Evolutionary conservation across 1,140 invertebrate species (phyloP), one percentile per base, ranked within the genome.

Genomic region (Marisa cornuarietis): DNA sequence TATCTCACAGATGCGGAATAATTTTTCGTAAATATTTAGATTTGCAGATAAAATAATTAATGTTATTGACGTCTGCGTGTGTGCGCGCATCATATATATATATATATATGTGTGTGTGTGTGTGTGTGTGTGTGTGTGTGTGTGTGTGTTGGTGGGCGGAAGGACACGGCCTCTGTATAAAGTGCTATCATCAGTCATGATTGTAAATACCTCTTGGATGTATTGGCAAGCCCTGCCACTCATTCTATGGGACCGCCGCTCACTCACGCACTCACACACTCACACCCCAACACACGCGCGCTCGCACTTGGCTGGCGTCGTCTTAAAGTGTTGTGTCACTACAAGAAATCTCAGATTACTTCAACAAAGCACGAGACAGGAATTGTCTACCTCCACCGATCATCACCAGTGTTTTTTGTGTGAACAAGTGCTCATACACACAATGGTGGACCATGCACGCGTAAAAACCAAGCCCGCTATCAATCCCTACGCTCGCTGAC

Each of bases 21-120:
- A 6, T 58, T 72, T 49, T 73, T 49, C 58, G 71, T 76, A 54
- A 63, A 54, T 76, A 54, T 76, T 31, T 76, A 54, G 61, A 52
- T 76, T 26, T 76, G 24, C 62, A 52, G 3, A 31, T 72, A 24
- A 3, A 13, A 49, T 49, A 72, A 72, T 22, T 22, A 72, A 72
- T 11, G 52, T 51, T 51, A 52, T 51, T 31, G 49, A 72, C 42
- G 61, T 49, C 11, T 73, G 52, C n/a, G 11, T 6, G 52, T 14
- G 11, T 6, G 6, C 51, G 24, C 10, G n/a, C 22, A 42, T n/a
- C 51, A 8, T n/a, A n/a, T n/a, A n/a, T n/a, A n/a, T n/a, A n/a
- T n/a, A n/a, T n/a, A n/a, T n/a, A n/a, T n/a, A n/a, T 51, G 51
- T 73, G 11, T 73, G 51, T 73, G 51, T 73, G 51, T 73, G 51